Base-by-base conservation (phyloP, 2,113 vertebrate genomes). In the Rana temporaria region DNA sequence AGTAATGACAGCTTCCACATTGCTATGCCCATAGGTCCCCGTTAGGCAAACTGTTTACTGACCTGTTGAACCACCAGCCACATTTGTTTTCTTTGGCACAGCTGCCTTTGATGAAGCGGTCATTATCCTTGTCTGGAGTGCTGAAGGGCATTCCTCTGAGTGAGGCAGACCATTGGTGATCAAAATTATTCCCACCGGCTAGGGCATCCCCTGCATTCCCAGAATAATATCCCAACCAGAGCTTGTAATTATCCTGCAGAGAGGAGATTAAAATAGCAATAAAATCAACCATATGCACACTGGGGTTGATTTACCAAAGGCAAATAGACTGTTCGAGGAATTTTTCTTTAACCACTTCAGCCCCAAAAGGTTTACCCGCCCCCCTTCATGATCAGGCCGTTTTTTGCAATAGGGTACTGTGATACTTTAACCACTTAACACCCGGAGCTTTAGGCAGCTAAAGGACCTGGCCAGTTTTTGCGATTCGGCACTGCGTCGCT, bases 41-140 rank as follows among this genome's bases (percentile, higher is more conserved):
- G 8, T 42, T 34, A n/a, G 12, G 18, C 18, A 19, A 12, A n/a
- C 6, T n/a, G 20, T 70, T 64, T 3, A 72, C 85, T 48, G 89
- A 97, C 96, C 96, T 95, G 92, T 97, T 98, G 79, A 93, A 98
- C 96, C 96, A 98, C 96, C 96, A 97, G 7, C 96, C 96, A 0
- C 90, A 92, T 63, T 88, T 88, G 79, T 94, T 96, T 87, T 97
- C 96, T 76, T 89, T 62, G 0, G 96, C 95, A 82, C 96, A 98
- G 90, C 87, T 96, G 84, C 96, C 96, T 62, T 91, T 88, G 71
- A 91, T 84, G 87, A 92, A 97, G 38, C 93, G 92, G 85, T 98
- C 96, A 0, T 96, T 93, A 82, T 98, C 96, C 89, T 93, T 92
- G 85, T 97, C 96, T 63, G 76, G 89, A 48, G 96, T 96, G 89